These are phyloP conservation scores for Craterocephalus amniculus DNA, from an alignment of 2,797 vertebrate genomes.

Conservation along the genomic window DNA sequence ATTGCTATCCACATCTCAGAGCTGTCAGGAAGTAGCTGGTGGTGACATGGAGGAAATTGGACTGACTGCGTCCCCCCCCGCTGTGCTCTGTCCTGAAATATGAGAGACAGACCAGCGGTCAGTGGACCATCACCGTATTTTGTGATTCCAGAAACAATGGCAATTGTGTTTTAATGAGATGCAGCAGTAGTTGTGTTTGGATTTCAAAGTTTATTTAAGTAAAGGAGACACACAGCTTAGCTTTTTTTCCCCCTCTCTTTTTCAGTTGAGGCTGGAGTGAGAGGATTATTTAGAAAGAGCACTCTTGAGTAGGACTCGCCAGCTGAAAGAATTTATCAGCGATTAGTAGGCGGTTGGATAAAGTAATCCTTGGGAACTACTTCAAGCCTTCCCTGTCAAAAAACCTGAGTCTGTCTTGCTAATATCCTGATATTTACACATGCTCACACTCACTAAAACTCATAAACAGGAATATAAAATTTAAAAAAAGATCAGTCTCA, in stretches of 20 bases:
- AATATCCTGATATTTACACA: constrained; percentile 54
- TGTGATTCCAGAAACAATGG: constrained; percentile 48
- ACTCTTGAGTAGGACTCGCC: constrained; percentile 75
- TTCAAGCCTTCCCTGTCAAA: constrained; percentile 85
- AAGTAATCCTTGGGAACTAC: constrained; percentile 90
- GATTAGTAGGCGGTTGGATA: constrained; percentile 91
- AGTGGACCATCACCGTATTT: constrained; percentile 64
- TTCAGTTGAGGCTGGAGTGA: constrained; percentile 37
- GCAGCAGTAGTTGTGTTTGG: constrained; percentile 29
- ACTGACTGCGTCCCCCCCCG: constrained; percentile 53
- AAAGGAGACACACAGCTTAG: constrained; percentile 16
- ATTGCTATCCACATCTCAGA: constrained; percentile 86
- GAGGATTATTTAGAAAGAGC: constrained; percentile 45
- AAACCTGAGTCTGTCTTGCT: constrained; percentile 75
- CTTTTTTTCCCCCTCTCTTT: constrained; percentile 23
- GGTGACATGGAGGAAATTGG: constrained; percentile 89
- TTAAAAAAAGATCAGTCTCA: constrained; percentile 32
- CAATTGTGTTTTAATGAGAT: constrained; percentile 32
- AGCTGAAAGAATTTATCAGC: constrained; percentile 90
- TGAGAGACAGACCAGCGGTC: constrained; percentile 53
- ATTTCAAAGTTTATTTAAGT: constrained; percentile 53
- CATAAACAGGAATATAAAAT: constrained; percentile 35
- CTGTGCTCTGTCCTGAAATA: constrained; percentile 60
- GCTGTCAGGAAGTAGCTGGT: constrained; percentile 86
- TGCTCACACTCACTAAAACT: constrained; percentile 7